Evolutionary conservation across 1,140 invertebrate genomes (phyloP).

Genomic region (Drosophila pectinifera): DNA sequence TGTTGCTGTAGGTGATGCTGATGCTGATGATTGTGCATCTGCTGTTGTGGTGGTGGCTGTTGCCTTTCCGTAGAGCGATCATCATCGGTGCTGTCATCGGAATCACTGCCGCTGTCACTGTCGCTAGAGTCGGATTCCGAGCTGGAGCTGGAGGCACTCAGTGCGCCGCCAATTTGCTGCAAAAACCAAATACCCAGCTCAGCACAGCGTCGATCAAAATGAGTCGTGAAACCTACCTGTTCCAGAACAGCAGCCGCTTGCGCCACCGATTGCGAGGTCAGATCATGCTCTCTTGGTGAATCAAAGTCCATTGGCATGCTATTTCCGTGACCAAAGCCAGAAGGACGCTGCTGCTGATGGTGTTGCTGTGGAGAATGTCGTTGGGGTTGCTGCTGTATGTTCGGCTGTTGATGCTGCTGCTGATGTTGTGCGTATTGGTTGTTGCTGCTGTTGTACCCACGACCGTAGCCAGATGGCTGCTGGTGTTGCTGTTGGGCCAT

Average conservation of each 20-base stretch:
- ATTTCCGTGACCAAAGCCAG: constrained; percentile 56
- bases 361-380: constrained; percentile 31
- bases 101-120: constrained; percentile 85
- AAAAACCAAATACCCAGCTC: constrained; percentile 11
- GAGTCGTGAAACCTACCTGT: constrained; percentile 52
- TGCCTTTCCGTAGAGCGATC: constrained; percentile 44
- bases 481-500: constrained; percentile 68
- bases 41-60: constrained; percentile 22
- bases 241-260: constrained; percentile 75
- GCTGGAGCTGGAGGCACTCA: constrained; percentile 81
- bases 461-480: constrained; percentile 57
- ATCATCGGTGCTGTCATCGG: constrained; percentile 80
- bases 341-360: constrained; percentile 40
- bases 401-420: constrained; percentile 32
- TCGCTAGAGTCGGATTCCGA: constrained; percentile 85
- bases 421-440: constrained; percentile 54
- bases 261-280: constrained; percentile 64
- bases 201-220: not conserved
- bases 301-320: constrained; percentile 69
- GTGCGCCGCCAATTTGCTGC: constrained; percentile 75
- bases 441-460: constrained; percentile 49
- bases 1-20: constrained; percentile 66
- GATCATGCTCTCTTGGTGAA: constrained; percentile 56
- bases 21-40: constrained; percentile 62
- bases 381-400: constrained; percentile 50